Evolutionary conservation across 1,140 invertebrate genomes (phyloP).

Genomic region (Calephelis virginiensis): DNA sequence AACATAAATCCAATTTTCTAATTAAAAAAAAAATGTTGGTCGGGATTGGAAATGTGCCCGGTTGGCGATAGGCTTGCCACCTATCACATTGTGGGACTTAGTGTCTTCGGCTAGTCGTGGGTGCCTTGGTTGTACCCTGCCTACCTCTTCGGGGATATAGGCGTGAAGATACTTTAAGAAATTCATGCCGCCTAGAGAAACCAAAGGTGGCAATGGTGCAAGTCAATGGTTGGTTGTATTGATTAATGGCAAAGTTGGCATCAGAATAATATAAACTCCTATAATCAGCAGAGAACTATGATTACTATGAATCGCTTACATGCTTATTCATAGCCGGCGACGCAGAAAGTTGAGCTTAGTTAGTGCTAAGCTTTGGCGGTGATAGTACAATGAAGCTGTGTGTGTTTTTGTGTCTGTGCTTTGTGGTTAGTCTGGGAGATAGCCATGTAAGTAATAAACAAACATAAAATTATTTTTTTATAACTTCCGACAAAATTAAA

Average conservation of each 20-base stretch:
- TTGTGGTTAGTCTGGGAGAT: constrained; percentile 20
- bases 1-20: no score
- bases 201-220: no score
- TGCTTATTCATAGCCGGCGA: constrained; percentile 18
- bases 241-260: not conserved
- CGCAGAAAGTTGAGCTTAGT: constrained; percentile 28
- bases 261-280: not conserved
- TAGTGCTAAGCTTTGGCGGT: constrained; percentile 27
- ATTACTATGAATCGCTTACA: not conserved
- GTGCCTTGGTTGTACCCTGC: no score
- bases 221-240: no score
- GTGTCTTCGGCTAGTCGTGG: no score
- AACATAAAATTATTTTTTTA: no score
- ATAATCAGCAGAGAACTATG: not conserved
- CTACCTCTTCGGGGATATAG: no score
- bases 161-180: no score
- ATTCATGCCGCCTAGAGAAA: no score
- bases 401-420: constrained; percentile 23
- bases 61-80: not conserved
- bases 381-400: constrained; percentile 30
- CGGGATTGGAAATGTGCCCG: no score
- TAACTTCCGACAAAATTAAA: no score
- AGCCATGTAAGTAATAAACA: constrained; percentile 24
- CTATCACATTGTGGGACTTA: not conserved
- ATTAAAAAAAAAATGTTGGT: no score